phyloP scores from a whole-genome alignment of 2,113 vertebrate genomes.

The Sphyrna mokarran region DNA sequence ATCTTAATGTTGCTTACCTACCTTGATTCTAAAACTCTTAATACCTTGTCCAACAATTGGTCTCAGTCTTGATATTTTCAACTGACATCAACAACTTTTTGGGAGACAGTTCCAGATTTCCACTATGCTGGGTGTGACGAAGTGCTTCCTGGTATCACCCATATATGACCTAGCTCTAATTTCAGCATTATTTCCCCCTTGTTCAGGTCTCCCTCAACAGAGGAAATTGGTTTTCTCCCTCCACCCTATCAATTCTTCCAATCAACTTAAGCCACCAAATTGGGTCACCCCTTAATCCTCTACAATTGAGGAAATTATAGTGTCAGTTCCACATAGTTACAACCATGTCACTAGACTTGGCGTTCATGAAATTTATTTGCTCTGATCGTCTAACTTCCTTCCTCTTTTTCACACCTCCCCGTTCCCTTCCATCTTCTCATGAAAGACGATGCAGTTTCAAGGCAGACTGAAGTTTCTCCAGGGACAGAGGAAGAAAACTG shows the following conservation, averaged over 20 bases:
- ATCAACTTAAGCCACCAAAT: not conserved
- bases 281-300: not conserved
- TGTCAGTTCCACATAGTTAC: not conserved
- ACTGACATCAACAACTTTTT: not conserved
- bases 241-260: not conserved
- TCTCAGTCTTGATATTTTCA: not conserved
- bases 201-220: not conserved
- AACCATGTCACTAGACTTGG: not conserved
- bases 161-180: not conserved
- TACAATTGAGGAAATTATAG: not conserved
- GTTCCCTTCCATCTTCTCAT: not conserved
- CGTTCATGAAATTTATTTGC: not conserved
- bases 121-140: not conserved
- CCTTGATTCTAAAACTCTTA: not conserved
- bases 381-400: not conserved
- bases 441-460: conserved; percentile 92
- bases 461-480: conserved; percentile 85
- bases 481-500: conserved; percentile 81
- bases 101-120: not conserved
- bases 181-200: not conserved
- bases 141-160: not conserved
- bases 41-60: not conserved
- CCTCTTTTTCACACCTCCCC: not conserved
- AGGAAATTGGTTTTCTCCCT: not conserved
- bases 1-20: not conserved